Percentiles rank a stretch among this genome's conserved stretches.
Conservation (phyloP, 2,797 vertebrate genomes). For the Enteromius trimaculatus region DNA sequence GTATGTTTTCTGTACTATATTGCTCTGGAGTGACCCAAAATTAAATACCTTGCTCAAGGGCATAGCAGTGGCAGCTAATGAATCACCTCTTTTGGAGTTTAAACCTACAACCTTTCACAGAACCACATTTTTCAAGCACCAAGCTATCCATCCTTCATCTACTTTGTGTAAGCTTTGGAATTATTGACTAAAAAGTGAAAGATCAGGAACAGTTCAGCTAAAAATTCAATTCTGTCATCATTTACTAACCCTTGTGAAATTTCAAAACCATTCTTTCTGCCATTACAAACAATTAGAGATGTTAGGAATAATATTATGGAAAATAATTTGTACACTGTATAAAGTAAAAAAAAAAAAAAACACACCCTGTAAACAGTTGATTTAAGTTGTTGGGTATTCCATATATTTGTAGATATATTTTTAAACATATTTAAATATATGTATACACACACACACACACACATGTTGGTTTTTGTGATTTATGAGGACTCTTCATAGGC, state of each 20-base stretch:
- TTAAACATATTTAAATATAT: background rate
- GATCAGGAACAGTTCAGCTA: background rate
- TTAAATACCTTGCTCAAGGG: constrained; percentile 17
- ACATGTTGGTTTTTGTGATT: too few species aligned
- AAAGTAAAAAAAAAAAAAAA: background rate
- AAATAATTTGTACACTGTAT: background rate
- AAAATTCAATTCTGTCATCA: background rate
- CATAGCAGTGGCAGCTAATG: background rate
- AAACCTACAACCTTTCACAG: constrained; percentile 15
- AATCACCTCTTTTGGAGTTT: background rate
- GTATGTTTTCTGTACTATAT: background rate
- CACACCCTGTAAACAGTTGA: background rate
- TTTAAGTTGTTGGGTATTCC: background rate
- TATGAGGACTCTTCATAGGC: too few species aligned
- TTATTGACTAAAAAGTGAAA: constrained; percentile 7
- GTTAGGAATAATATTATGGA: background rate
- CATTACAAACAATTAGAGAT: background rate
- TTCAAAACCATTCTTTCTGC: background rate
- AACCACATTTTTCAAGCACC: background rate
- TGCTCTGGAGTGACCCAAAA: background rate
- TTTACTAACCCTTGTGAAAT: background rate
- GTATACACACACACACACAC: too few species aligned
- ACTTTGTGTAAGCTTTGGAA: background rate
- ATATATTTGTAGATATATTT: background rate
- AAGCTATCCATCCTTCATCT: background rate